A percentile compares a stretch with the other conserved stretches of the same genome.
These are phyloP conservation scores for Acanthaster planci DNA, from an alignment of 35 echinoderm and acorn worm species.

Conservation along the genomic window DNA sequence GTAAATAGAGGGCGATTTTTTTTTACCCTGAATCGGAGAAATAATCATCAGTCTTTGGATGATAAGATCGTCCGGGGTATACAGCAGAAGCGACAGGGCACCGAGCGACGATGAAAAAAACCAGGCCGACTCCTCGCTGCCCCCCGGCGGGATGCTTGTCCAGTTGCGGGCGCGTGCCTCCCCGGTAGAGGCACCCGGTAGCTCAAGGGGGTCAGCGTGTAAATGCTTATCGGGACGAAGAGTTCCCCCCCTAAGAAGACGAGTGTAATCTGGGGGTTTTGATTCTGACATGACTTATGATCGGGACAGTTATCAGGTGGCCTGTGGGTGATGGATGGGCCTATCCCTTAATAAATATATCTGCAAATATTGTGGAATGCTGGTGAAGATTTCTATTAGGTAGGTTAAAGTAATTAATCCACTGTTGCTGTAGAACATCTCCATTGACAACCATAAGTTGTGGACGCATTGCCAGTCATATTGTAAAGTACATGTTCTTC, in stretches of 20 bases:
- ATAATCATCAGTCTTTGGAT: conserved; percentile 20
- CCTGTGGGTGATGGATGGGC: conserved; percentile 7
- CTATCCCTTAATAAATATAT: neutral
- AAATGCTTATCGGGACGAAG: neutral
- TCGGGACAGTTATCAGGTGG: conserved; percentile 20
- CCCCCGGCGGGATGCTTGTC: conserved; percentile 15
- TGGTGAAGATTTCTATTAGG: neutral
- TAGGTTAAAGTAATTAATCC: neutral
- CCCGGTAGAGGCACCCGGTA: neutral
- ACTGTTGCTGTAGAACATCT: too few species aligned
- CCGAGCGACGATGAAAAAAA: conserved; percentile 17
- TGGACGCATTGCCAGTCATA: too few species aligned
- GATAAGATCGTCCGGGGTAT: neutral
- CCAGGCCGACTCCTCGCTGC: neutral
- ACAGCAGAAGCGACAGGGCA: neutral
- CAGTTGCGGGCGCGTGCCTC: neutral
- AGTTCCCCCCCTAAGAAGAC: neutral
- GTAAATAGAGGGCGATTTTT: neutral
- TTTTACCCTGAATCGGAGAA: neutral
- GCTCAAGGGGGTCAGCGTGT: too few species aligned
- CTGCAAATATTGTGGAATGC: neutral
- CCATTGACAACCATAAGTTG: too few species aligned
- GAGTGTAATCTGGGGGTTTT: conserved; percentile 2
- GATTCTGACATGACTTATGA: neutral
- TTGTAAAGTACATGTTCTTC: too few species aligned